Conservation (phyloP, 1,140 invertebrate species). For the Anagrus nilaparvatae region DNA sequence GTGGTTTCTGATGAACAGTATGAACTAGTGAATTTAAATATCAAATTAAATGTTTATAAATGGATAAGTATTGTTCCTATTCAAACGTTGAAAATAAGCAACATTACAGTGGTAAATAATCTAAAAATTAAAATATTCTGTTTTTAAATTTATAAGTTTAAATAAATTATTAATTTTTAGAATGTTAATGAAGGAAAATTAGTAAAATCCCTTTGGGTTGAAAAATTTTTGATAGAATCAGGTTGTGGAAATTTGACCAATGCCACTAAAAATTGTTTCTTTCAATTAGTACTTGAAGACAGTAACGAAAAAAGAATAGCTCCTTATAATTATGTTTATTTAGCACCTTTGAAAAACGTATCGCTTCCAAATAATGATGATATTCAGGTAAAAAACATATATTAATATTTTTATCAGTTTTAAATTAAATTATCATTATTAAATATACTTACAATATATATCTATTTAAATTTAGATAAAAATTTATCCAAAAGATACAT, state of each 20-base stretch:
- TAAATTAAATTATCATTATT: constrained; percentile 9
- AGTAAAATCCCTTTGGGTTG: constrained; percentile 26
- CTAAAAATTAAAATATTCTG: neutral
- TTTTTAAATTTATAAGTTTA: constrained; percentile 1
- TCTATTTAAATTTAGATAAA: constrained; percentile 22
- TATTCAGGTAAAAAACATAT: constrained; percentile 16
- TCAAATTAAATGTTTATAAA: constrained; percentile 33
- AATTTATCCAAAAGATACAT: constrained; percentile 13
- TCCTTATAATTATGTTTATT: constrained; percentile 39
- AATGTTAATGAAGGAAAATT: constrained; percentile 17
- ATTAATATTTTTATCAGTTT: too few relatives aligned
- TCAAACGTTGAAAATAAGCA: constrained; percentile 13
- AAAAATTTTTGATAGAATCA: constrained; percentile 17
- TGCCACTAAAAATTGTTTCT: constrained; percentile 29
- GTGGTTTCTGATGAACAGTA: constrained; percentile 38
- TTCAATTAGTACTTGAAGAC: constrained; percentile 26
- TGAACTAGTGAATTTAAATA: constrained; percentile 22
- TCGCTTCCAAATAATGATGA: constrained; percentile 21
- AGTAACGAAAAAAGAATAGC: constrained; percentile 22
- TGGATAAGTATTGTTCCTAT: constrained; percentile 24
- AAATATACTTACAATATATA: neutral
- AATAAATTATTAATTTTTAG: neutral
- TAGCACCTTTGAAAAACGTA: constrained; percentile 21
- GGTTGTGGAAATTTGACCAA: constrained; percentile 21
- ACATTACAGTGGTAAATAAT: constrained; percentile 31